These are phyloP conservation scores for Caenorhabditis latens DNA, from an alignment of 1,140 invertebrate genomes.

Conservation along the genomic window DNA sequence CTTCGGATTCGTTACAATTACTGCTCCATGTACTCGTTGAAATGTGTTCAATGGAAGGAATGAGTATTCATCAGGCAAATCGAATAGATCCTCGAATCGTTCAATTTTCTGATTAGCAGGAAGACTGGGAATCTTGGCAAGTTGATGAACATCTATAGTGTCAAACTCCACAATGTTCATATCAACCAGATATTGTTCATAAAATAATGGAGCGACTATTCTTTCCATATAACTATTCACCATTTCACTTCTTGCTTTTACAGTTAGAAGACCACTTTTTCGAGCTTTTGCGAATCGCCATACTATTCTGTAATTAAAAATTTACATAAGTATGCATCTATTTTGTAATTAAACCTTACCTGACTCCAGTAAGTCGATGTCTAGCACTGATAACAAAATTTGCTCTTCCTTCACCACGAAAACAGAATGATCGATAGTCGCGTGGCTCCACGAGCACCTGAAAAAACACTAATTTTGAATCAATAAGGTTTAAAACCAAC, in stretches of 20 bases:
- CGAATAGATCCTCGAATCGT: conserved; percentile 68
- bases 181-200: conserved; percentile 68
- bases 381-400: conserved; percentile 77
- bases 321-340: background rate
- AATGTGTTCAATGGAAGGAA: conserved; percentile 57
- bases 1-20: conserved; percentile 48
- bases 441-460: conserved; percentile 64
- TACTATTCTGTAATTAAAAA: conserved; percentile 74
- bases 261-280: conserved; percentile 69
- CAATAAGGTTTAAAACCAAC: background rate
- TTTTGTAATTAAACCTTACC: conserved; percentile 63
- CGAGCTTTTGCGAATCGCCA: conserved; percentile 75
- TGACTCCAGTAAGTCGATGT: conserved; percentile 62
- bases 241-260: conserved; percentile 71
- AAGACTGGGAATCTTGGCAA: conserved; percentile 75
- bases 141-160: conserved; percentile 68
- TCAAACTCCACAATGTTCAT: conserved; percentile 70
- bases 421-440: conserved; percentile 73
- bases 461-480: background rate
- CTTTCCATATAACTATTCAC: conserved; percentile 70
- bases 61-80: conserved; percentile 60
- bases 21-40: conserved; percentile 29
- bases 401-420: conserved; percentile 74
- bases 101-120: conserved; percentile 74
- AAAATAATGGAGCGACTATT: conserved; percentile 72